phyloP scores from a whole-genome alignment of 2,888 invertebrate species.

The Scelioninae gen. 1 region DNA sequence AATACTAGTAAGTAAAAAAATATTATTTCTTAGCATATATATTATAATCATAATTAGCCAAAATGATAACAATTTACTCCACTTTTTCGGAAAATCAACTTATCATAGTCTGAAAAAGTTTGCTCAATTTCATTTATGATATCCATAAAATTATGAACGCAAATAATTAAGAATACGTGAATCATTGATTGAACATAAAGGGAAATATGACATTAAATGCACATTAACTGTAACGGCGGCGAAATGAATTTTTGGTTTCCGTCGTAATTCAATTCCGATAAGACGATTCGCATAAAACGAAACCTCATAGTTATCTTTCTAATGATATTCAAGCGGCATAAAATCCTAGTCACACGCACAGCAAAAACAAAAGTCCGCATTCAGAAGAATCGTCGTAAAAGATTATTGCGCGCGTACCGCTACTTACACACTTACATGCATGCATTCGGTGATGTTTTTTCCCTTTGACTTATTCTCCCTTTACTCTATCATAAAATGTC shows the following conservation, averaged over 20 bases:
- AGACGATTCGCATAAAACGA: slow-evolving; percentile 28
- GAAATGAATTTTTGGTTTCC: slow-evolving; percentile 55
- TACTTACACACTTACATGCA: slow-evolving; percentile 23
- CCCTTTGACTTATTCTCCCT: slow-evolving; percentile 23
- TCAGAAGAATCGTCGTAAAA: slow-evolving; percentile 60
- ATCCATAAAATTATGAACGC: slow-evolving; percentile 2
- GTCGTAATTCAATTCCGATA: slow-evolving; percentile 50
- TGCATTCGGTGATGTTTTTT: slow-evolving; percentile 22
- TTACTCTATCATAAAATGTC: too few relatives aligned
- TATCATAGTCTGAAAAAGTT: slow-evolving; percentile 25
- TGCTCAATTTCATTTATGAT: not conserved
- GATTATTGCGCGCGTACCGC: slow-evolving; percentile 47
- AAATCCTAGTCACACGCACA: slow-evolving; percentile 44
- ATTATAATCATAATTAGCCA: too few relatives aligned
- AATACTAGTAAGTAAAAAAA: too few relatives aligned
- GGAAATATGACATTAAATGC: slow-evolving; percentile 46
- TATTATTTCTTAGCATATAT: too few relatives aligned
- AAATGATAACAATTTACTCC: too few relatives aligned
- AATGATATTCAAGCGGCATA: slow-evolving; percentile 60
- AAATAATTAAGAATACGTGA: slow-evolving; percentile 4
- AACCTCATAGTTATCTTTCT: slow-evolving; percentile 55
- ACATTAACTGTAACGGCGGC: slow-evolving; percentile 41
- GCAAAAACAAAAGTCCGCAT: slow-evolving; percentile 63
- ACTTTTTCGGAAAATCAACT: slow-evolving; percentile 22
- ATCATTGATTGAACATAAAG: slow-evolving; percentile 36